phyloP scores from a whole-genome alignment of 2,113 vertebrate genomes.

The cattle (Bos taurus) region ARS-UCD2.0 NC_037336.1:82140501-82141000 shows the following conservation, averaged over 20 bases:
- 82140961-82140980: not conserved
- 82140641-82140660: conserved; percentile 40
- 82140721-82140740: conserved; percentile 16
- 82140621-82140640: conserved; percentile 63
- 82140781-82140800: not conserved
- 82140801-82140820: not conserved
- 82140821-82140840: not conserved
- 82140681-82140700: conserved; percentile 55
- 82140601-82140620: conserved; percentile 61
- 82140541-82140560: conserved; percentile 52
- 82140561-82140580: conserved; percentile 70
- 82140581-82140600: conserved; percentile 71
- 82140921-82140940: not conserved
- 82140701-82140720: conserved; percentile 13
- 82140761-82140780: not conserved
- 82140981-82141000: not conserved
- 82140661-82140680: conserved; percentile 45
- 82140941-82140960: not conserved
- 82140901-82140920: not conserved
- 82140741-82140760: not conserved
- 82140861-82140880: not conserved
- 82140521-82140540: conserved; percentile 61
- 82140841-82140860: conserved; percentile 12
- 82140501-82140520: conserved; percentile 66
- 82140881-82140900: not conserved